Percentiles rank a stretch among this genome's conserved stretches.
These are phyloP conservation scores for Theropithecus gelada DNA, from an alignment of 2,113 vertebrate species.

Conservation along the genomic window DNA sequence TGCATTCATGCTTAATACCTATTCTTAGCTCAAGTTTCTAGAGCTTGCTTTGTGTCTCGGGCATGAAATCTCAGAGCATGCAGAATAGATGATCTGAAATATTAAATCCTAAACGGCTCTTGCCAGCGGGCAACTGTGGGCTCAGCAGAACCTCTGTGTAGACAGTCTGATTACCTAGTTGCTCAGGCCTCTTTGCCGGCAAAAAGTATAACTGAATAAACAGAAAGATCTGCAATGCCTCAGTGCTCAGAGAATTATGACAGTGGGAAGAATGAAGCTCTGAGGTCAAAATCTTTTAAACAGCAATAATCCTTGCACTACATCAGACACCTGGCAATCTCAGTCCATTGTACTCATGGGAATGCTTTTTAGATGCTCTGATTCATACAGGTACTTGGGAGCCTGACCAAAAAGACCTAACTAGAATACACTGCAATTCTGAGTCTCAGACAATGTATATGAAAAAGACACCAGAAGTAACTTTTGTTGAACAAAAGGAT, in stretches of 20 bases:
- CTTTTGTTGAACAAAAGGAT: conserved; percentile 4
- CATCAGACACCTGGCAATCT: not conserved
- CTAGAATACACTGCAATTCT: not conserved
- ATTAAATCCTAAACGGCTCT: not conserved
- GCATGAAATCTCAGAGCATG: not conserved
- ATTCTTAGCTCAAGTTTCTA: not conserved
- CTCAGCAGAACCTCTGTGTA: not conserved
- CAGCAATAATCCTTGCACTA: not conserved
- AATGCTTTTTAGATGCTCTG: not conserved
- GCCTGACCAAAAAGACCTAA: not conserved
- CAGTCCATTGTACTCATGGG: not conserved
- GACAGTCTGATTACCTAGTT: not conserved
- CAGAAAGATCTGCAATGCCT: not conserved
- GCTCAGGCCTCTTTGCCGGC: conserved; percentile 2
- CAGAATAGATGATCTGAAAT: not conserved
- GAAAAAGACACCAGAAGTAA: not conserved
- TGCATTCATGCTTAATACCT: not conserved
- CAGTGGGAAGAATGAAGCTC: not conserved
- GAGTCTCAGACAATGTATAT: not conserved
- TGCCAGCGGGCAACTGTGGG: not conserved
- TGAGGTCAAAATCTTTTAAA: not conserved
- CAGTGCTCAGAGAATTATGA: not conserved
- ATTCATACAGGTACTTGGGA: not conserved
- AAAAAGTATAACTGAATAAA: not conserved
- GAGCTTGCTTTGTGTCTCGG: not conserved